A percentile compares a stretch with the other conserved stretches of the same genome.
Evolutionary conservation across 92 coral and sea anemone species (phyloP).

Genomic region (Bergia puertoricense): DNA sequence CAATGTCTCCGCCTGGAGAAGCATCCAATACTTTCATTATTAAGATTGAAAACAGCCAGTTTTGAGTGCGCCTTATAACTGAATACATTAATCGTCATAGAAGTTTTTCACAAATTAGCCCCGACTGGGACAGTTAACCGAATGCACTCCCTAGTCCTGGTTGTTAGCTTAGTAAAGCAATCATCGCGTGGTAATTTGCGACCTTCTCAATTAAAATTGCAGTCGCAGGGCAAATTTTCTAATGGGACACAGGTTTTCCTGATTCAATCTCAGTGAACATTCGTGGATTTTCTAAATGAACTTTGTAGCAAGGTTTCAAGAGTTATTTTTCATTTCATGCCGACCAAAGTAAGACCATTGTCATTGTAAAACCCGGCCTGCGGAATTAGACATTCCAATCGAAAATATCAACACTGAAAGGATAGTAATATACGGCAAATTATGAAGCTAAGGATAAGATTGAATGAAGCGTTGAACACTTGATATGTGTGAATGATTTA

Average conservation of each 20-base stretch:
- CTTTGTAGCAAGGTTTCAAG: background rate
- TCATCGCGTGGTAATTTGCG: constrained; percentile 10
- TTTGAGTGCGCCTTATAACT: too few species aligned
- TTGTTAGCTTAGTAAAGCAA: background rate
- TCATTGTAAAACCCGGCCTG: background rate
- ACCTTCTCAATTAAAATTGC: too few species aligned
- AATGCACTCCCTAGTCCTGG: background rate
- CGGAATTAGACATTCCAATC: constrained; percentile 33
- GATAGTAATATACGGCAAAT: background rate
- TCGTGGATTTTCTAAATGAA: background rate
- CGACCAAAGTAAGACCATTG: background rate
- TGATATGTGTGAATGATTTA: constrained; percentile 3
- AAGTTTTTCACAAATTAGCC: background rate
- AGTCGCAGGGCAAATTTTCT: background rate
- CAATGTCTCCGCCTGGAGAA: background rate
- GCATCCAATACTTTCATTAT: background rate
- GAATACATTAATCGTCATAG: background rate
- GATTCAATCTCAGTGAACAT: background rate
- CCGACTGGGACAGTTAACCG: background rate
- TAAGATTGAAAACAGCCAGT: too few species aligned
- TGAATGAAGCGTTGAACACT: background rate
- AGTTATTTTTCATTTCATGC: background rate
- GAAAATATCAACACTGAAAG: constrained; percentile 17
- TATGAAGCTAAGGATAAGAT: background rate
- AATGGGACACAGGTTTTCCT: background rate